A percentile compares a stretch with the other conserved stretches of the same genome.
These are phyloP conservation scores for Athalia rosae DNA, from an alignment of 2,888 invertebrate genomes.

Conservation along the genomic window DNA sequence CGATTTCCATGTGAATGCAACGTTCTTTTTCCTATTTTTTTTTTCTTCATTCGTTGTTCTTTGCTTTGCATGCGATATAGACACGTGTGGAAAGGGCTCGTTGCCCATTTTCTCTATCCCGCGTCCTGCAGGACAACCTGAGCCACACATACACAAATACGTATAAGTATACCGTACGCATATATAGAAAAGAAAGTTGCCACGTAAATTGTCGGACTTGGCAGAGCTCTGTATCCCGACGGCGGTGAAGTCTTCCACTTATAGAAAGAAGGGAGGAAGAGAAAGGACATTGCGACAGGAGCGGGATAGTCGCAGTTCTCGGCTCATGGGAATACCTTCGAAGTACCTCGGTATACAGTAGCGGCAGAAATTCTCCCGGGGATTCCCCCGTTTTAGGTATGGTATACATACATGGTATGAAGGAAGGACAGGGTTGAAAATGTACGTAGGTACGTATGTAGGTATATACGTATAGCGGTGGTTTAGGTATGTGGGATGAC, in stretches of 20 bases:
- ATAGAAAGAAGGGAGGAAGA: neutral
- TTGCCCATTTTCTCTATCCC: constrained; percentile 5
- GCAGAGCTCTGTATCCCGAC: constrained; percentile 12
- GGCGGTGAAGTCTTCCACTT: neutral
- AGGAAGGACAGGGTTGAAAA: neutral
- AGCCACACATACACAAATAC: too few species aligned
- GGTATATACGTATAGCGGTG: too few species aligned
- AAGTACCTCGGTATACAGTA: constrained; percentile 7
- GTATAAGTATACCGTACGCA: neutral
- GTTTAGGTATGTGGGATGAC: too few species aligned
- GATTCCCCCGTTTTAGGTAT: constrained; percentile 12
- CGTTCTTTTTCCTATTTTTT: neutral
- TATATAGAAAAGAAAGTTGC: constrained; percentile 16
- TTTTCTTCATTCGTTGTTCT: neutral
- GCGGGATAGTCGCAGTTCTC: neutral
- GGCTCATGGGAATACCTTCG: constrained; percentile 16
- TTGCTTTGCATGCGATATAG: neutral
- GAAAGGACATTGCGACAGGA: neutral
- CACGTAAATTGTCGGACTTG: constrained; percentile 22
- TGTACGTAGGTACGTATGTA: neutral
- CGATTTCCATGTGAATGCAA: too few species aligned
- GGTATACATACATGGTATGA: neutral
- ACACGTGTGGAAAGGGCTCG: neutral
- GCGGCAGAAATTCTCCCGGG: constrained; percentile 22
- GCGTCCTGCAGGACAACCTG: neutral